These are phyloP conservation scores for Plagodis pulveraria DNA, from an alignment of 2,888 invertebrate genomes.

Conservation along the genomic window DNA sequence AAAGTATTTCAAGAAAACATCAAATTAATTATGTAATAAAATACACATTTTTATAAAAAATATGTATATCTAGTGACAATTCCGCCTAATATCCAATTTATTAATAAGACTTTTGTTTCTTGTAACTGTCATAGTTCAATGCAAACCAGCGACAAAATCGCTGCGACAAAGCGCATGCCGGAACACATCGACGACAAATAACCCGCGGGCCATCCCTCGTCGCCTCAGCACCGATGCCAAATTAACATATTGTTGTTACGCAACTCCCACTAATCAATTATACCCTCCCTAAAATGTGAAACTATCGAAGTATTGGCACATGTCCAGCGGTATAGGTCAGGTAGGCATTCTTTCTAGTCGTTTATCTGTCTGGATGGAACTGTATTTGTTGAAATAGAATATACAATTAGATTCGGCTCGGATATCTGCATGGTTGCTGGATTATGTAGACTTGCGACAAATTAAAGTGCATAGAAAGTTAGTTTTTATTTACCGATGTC, in stretches of 20 bases:
- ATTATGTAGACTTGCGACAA: conserved; percentile 6
- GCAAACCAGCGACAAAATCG: conserved; percentile 16
- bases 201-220: conserved; percentile 10
- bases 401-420: conserved; percentile 46
- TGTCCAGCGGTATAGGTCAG: conserved; percentile 65
- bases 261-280: conserved; percentile 33
- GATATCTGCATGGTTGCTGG: conserved; percentile 33
- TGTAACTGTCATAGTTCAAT: too few species aligned
- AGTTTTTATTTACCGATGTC: too few species aligned
- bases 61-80: too few species aligned
- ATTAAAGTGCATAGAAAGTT: background rate
- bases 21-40: too few species aligned
- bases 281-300: conserved; percentile 42
- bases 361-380: conserved; percentile 30
- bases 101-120: too few species aligned
- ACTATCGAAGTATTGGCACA: conserved; percentile 60
- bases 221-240: conserved; percentile 14
- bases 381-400: conserved; percentile 30
- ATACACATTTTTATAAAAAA: too few species aligned
- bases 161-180: conserved; percentile 4
- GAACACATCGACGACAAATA: conserved; percentile 8
- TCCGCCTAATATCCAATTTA: too few species aligned
- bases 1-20: too few species aligned
- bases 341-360: conserved; percentile 39
- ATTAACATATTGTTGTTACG: conserved; percentile 8